phyloP scores from a whole-genome alignment of 2,797 vertebrate genomes.

The Periophthalmus magnuspinnatus region DNA sequence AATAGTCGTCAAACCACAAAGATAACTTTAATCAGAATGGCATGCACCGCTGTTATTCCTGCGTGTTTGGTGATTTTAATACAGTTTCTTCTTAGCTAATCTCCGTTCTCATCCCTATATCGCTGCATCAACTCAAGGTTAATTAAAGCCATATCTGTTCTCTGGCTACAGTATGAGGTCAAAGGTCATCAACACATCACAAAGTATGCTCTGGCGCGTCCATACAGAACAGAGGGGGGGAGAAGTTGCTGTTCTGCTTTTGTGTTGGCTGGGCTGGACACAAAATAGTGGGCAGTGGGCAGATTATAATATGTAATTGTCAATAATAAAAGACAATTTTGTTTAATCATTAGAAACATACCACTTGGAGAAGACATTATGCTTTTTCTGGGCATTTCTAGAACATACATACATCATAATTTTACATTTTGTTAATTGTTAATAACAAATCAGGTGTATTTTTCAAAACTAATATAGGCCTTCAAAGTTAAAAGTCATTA shows the following conservation, averaged over 20 bases:
- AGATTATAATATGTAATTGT: background rate
- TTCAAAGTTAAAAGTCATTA: no score
- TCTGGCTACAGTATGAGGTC: conserved; percentile 67
- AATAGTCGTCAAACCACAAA: conserved; percentile 39
- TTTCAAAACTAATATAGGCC: no score
- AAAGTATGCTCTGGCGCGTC: conserved; percentile 48
- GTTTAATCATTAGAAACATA: background rate
- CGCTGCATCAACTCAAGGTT: conserved; percentile 56
- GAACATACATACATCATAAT: no score
- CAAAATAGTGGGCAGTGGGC: background rate
- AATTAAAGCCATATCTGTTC: conserved; percentile 71
- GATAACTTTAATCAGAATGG: conserved; percentile 38
- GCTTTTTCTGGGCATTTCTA: no score
- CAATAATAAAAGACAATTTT: background rate
- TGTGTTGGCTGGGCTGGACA: conserved; percentile 33
- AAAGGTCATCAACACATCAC: conserved; percentile 65
- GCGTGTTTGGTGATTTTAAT: conserved; percentile 32
- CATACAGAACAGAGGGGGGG: conserved; percentile 22
- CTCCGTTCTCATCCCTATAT: conserved; percentile 45
- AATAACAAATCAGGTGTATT: no score
- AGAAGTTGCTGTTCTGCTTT: conserved; percentile 58
- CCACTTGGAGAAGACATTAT: no score
- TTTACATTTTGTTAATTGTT: no score
- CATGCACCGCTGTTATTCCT: conserved; percentile 25
- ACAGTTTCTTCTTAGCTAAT: conserved; percentile 10